A percentile compares a stretch with the other conserved stretches of the same genome.
Evolutionary conservation across 1,140 invertebrate genomes (phyloP).

Genomic region (Danaus melanippus): DNA sequence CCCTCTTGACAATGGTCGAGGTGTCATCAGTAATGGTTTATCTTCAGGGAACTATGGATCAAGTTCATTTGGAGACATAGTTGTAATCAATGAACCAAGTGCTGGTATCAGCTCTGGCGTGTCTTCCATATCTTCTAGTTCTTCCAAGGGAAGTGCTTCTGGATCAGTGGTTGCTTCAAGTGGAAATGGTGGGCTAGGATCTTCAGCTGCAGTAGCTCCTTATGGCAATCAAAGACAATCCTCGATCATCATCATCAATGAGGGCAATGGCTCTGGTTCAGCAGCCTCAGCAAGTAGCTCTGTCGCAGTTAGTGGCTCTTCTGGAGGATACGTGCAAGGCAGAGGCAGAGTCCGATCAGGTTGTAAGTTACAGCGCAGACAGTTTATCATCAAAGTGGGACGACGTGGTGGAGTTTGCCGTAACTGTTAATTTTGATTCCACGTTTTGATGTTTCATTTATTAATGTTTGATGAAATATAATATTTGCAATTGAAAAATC

Average conservation of each 20-base stretch:
- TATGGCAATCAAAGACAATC: background rate
- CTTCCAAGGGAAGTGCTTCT: background rate
- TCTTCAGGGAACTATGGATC: no score
- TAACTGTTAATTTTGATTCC: constrained; percentile 29
- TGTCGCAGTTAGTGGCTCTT: background rate
- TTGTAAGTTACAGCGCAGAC: constrained; percentile 34
- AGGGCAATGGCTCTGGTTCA: constrained; percentile 2
- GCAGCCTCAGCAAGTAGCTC: constrained; percentile 1
- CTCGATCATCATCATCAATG: constrained; percentile 5
- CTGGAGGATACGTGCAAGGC: constrained; percentile 16
- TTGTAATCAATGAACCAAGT: no score
- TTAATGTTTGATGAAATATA: constrained; percentile 22
- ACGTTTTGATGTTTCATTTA: constrained; percentile 12
- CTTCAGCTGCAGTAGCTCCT: no score
- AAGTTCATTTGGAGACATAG: no score
- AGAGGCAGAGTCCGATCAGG: constrained; percentile 26
- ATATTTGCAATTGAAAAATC: constrained; percentile 26
- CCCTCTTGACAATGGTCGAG: no score
- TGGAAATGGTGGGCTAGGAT: no score
- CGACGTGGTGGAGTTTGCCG: constrained; percentile 34
- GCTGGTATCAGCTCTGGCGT: no score
- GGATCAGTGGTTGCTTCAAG: no score
- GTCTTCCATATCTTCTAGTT: background rate
- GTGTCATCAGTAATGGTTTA: no score
- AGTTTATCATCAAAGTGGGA: constrained; percentile 41